These are phyloP conservation scores for Elgaria multicarinata DNA, from an alignment of 2,113 vertebrate genomes.

Conservation along the genomic window DNA sequence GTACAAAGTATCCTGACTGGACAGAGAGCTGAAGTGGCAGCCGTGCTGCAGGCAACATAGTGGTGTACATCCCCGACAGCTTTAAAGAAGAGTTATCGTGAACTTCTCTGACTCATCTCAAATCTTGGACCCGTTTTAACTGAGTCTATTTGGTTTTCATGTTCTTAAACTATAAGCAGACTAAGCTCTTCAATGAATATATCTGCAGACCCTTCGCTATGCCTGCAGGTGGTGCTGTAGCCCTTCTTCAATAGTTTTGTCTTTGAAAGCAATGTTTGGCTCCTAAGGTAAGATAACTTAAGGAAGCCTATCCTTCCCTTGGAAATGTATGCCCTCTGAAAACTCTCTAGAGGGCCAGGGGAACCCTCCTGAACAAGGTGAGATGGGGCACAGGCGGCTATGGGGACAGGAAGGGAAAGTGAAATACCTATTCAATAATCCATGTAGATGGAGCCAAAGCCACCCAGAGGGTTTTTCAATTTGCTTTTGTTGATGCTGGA, in stretches of 20 bases:
- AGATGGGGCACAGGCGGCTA: too few relatives aligned
- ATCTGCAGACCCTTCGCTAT: background rate
- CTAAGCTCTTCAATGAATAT: background rate
- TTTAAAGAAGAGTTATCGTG: background rate
- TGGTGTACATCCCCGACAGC: background rate
- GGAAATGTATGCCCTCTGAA: too few relatives aligned
- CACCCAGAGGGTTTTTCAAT: too few relatives aligned
- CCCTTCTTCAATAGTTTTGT: background rate
- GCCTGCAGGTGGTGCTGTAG: slow-evolving; percentile 57
- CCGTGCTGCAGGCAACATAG: background rate
- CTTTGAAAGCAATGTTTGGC: background rate
- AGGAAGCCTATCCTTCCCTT: background rate
- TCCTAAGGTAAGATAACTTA: background rate
- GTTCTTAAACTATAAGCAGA: background rate
- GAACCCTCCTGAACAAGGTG: too few relatives aligned
- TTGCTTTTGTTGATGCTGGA: too few relatives aligned
- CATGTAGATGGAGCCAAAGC: too few relatives aligned
- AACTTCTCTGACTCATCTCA: background rate
- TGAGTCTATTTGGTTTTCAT: background rate
- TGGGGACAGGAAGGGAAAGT: too few relatives aligned
- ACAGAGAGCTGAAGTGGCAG: background rate
- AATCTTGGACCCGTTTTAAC: background rate
- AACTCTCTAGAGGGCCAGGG: too few relatives aligned
- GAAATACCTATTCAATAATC: too few relatives aligned
- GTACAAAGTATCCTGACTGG: background rate